Evolutionary conservation across 1,140 invertebrate species (phyloP).

Genomic region (Drosophila pruinosa): DNA sequence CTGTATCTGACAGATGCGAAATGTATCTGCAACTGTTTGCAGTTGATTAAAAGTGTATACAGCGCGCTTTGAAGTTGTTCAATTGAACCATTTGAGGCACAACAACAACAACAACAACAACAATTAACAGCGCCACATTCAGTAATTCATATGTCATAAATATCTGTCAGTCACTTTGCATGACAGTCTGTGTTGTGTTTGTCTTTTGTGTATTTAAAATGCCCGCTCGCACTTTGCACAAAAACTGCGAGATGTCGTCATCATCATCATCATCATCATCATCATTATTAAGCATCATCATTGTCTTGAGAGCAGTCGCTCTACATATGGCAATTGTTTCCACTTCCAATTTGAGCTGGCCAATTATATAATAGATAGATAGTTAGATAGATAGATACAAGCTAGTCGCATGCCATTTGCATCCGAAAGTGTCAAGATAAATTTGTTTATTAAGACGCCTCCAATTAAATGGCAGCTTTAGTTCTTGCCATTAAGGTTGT

Average conservation of each 20-base stretch:
- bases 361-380: constrained; percentile 64
- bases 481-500: no score
- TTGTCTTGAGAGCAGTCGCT: constrained; percentile 52
- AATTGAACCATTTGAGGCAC: constrained; percentile 72
- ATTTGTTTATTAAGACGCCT: no score
- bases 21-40: constrained; percentile 36
- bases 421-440: constrained; percentile 6
- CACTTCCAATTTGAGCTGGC: constrained; percentile 70
- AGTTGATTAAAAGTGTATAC: constrained; percentile 41
- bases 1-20: constrained; percentile 26
- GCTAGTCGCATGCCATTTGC: no score
- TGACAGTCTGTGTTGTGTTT: constrained; percentile 22
- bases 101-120: constrained; percentile 31
- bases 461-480: no score
- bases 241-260: constrained; percentile 71
- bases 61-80: constrained; percentile 66
- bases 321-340: constrained; percentile 71
- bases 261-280: constrained; percentile 36
- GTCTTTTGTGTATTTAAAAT: constrained; percentile 38
- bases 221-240: constrained; percentile 71
- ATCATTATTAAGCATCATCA: constrained; percentile 19
- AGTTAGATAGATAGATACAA: no score
- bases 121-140: constrained; percentile 59
- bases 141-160: constrained; percentile 80
- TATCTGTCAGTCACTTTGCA: constrained; percentile 60